phyloP scores from a whole-genome alignment of 2,888 invertebrate genomes.

The Dione juno region DNA sequence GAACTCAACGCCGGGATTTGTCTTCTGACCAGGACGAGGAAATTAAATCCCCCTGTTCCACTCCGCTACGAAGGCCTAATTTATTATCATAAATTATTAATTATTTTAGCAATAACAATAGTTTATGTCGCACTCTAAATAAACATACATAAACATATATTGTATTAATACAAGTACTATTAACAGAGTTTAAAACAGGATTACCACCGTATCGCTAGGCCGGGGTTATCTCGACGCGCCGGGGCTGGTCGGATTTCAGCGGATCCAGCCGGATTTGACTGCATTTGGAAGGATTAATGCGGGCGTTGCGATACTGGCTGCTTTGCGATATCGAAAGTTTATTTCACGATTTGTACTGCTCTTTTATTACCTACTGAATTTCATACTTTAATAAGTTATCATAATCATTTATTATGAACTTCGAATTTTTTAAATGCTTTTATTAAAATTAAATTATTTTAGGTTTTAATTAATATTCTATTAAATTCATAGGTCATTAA shows the following conservation, averaged over 20 bases:
- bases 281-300: constrained; percentile 65
- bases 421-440: no score
- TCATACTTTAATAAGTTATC: constrained; percentile 29
- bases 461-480: no score
- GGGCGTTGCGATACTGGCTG: constrained; percentile 59
- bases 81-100: no score
- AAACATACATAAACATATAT: constrained; percentile 38
- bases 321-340: constrained; percentile 77
- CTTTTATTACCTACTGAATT: constrained; percentile 59
- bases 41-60: no score
- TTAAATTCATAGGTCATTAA: no score
- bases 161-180: constrained; percentile 70
- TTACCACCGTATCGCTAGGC: constrained; percentile 74
- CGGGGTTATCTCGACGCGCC: constrained; percentile 58
- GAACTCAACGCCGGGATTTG: no score
- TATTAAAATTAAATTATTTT: no score
- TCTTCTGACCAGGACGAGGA: no score
- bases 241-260: constrained; percentile 65
- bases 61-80: no score
- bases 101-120: no score
- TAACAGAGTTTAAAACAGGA: constrained; percentile 81
- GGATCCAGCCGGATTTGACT: constrained; percentile 67
- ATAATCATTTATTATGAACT: no score
- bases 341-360: constrained; percentile 70
- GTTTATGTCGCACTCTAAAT: neutral